These are phyloP conservation scores for Muscicapa striata DNA, from an alignment of 2,797 vertebrate species.

Conservation along the genomic window DNA sequence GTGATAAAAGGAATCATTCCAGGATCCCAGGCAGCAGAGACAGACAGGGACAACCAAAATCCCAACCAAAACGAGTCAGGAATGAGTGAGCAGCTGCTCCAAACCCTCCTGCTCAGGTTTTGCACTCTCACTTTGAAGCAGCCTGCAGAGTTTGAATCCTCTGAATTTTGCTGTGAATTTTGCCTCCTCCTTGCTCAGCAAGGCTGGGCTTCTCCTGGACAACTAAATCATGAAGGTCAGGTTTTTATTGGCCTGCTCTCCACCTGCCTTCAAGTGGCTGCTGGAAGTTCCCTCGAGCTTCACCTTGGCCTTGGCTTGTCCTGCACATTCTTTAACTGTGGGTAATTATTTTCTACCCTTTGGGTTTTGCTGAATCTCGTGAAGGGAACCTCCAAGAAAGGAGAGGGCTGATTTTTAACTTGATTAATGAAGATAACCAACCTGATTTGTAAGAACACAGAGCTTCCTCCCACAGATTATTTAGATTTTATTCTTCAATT, in stretches of 20 bases:
- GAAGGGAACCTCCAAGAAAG: background rate
- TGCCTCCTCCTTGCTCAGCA: background rate
- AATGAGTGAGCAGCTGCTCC: background rate
- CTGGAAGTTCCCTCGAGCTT: constrained; percentile 13
- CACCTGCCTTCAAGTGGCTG: constrained; percentile 29
- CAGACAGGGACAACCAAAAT: background rate
- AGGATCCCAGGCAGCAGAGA: background rate
- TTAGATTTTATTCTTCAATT: background rate
- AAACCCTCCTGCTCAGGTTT: background rate
- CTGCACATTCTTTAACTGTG: constrained; percentile 32
- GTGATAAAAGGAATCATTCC: constrained; percentile 24
- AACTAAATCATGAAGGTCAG: background rate
- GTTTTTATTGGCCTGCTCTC: constrained; percentile 25
- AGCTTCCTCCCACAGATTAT: background rate
- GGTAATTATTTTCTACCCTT: constrained; percentile 39
- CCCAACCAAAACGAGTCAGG: background rate
- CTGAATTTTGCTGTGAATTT: background rate
- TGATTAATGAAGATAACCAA: background rate
- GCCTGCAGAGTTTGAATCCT: background rate
- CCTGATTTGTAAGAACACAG: background rate
- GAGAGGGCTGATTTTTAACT: background rate
- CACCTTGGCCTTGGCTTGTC: constrained; percentile 42
- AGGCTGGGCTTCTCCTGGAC: background rate
- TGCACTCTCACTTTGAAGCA: background rate
- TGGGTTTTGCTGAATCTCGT: background rate